Evolutionary conservation across 2,113 vertebrate species (phyloP).

Genomic region (Oryzias javanicus): DNA sequence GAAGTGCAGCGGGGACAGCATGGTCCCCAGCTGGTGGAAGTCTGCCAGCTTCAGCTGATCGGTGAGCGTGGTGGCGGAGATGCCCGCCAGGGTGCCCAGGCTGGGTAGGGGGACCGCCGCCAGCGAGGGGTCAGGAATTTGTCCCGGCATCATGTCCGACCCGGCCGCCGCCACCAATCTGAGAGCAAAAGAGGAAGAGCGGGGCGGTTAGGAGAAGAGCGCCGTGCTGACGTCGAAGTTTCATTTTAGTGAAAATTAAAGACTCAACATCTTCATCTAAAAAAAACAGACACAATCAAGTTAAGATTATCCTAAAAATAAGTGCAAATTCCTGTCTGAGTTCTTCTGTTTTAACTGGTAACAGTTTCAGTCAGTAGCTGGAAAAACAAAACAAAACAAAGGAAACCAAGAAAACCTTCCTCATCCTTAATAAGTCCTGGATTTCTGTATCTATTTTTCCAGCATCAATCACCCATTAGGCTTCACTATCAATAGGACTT

Average conservation of each 20-base stretch:
- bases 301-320: conserved; percentile 16
- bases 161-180: conserved; percentile 60
- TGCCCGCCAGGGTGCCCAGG: conserved; percentile 86
- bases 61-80: conserved; percentile 87
- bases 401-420: conserved; percentile 10
- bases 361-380: conserved; percentile 51
- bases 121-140: conserved; percentile 93
- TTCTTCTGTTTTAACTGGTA: no score
- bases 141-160: conserved; percentile 96
- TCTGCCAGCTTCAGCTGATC: conserved; percentile 90
- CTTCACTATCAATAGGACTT: no score
- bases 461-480: no score
- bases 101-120: conserved; percentile 89
- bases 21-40: conserved; percentile 87
- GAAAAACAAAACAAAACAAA: neutral
- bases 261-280: conserved; percentile 1
- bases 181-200: conserved; percentile 14
- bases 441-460: no score
- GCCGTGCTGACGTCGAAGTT: conserved; percentile 1
- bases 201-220: conserved; percentile 6
- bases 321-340: conserved; percentile 24
- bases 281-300: neutral
- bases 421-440: neutral
- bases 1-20: conserved; percentile 89
- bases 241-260: neutral